Evolutionary conservation across 2,113 vertebrate genomes (phyloP), one percentile per base, ranked within the genome.

Genomic region (Apteryx mantelli): DNA sequence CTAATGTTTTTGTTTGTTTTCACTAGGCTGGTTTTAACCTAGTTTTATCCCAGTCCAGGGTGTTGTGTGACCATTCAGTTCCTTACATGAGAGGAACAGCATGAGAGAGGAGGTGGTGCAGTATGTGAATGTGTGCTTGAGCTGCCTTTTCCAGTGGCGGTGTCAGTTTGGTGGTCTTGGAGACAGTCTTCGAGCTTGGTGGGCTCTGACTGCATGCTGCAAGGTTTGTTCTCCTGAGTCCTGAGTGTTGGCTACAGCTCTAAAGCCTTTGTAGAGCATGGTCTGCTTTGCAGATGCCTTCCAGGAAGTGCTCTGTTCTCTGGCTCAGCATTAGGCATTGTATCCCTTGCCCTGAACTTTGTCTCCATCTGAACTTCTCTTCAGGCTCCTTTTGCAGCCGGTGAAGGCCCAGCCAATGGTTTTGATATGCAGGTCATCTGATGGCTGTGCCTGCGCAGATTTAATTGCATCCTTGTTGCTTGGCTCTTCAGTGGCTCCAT

Each of bases 81-180:
- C 60, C 73, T 66, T 0, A 5, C 63, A 34, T 77, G 50, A 55
- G 32, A 64, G 63, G 12, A 44, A n/a, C 25, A 19, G 52, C 0
- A 2, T 3, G 42, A 80, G 52, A 65, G 44, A 70, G 25, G 61
- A n/a, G 38, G 24, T 0, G 38, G 25, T 18, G n/a, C 52, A 3
- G 82, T 60, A 5, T 42, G 28, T 2, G 14, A n/a, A 1, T 2
- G 0, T 0, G 0, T 12, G 3, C 32, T 53, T 1, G 0, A 34
- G 68, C 24, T 7, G 53, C 19, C 21, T 88, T 34, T 32, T 70
- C 13, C 53, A 55, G 48, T 32, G 74, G 44, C 61, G 24, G 70
- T 16, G 69, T 15, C 55, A 2, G 9, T 4, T 11, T 48, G 82
- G 32, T 46, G 46, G 21, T 22, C 48, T 38, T 18, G 6, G 66